Base-by-base conservation (phyloP, 2,797 vertebrate genomes). In the Aselliscus stoliczkanus region DNA sequence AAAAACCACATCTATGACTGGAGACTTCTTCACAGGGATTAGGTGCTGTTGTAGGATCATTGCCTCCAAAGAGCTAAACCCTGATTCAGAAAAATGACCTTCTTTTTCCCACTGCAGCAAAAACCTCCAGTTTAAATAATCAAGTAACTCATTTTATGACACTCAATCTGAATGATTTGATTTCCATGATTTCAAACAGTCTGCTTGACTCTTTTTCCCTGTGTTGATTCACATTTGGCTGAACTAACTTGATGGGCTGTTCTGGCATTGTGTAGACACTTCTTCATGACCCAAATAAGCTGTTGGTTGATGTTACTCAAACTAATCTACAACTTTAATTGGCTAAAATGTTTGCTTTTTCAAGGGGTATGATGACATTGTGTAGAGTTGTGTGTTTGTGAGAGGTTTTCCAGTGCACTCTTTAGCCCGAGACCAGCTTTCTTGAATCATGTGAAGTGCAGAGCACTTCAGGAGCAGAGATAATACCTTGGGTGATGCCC, bases 291-390 rank as follows among this genome's bases (percentile, higher is more conserved):
- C 7, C 52, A 81, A 80, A 94, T 75, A 86, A 85, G 75, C 44
- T 50, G 12, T 75, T 90, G 76, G 17, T 93, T 96, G 44, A 84
- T 76, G 72, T 96, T 62, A 47, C 13, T 67, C 58, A 77, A 65
- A 83, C 20, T 64, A 93, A 92, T 23, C 39, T 37, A 34, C 37
- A 50, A 42, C 23, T 65, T 50, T 75, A 15, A 23, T 75, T 76
- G 31, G 69, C 34, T 95, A 29, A 69, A 64, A 88, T 86, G 94
- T 86, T 93, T 86, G 15, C 56, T 80, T 77, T 90, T 96, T 82
- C 62, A 84, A 88, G 80, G 88, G 42, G 37, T 75, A 23, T 81
- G 34, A 62, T 92, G 75, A 70, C 29, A 65, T 54, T 62, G 17
- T 27, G 8, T 37, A 88, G 70, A 42, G n/a, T 54, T 58, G 18